Evolutionary conservation across 2,888 invertebrate genomes (phyloP), one percentile per base, ranked within the genome.

Genomic region (Lasioglossum zephyrum): DNA sequence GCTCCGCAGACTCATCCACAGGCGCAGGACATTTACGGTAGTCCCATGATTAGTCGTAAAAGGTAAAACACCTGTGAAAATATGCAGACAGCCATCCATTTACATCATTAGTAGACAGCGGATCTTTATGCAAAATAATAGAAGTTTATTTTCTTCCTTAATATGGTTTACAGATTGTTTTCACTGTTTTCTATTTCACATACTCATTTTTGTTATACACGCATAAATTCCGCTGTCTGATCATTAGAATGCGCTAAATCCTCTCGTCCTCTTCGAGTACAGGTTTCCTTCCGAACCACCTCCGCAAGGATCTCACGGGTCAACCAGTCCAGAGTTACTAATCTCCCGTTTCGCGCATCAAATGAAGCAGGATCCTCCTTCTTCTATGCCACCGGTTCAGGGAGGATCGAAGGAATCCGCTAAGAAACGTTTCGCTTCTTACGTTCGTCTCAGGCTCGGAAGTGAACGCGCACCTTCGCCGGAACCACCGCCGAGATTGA

Each of bases 371-470:
- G 95, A 95, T 57, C 91, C 94, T 9, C 90, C 93, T 53, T 87
- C 93, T 57, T 82, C 88, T 16, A 87, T 90, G 60, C 89, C 93
- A 49, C 93, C 94, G 26, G 85, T 88, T 80, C 92, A 93, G 53
- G 87, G 89, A 47, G 88, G 87, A 73, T 91, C 93, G 1, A 95
- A 95, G 77, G 95, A 95, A 79, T 95, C 94, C 36, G 94, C 94
- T 63, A 98, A 97, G 96, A 97, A 97, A 95, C 97, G 97, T 94
- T 97, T 98, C 95, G 97, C 97, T 94, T 97, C 97, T 91, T 98
- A 98, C 96, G 97, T 97, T 94, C 98, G 98, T 96, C 96, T 97
- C 95, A 97, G 98, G 96, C 96, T 97, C 92, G 96, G 96, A 73
- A 95, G 96, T 82, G 96, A 96, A 73, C 93, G 95, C 26, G 94